Percentiles rank a stretch among this genome's conserved stretches.
phyloP scores from a whole-genome alignment of 2,888 invertebrate genomes.

The Polietes domitor region DNA sequence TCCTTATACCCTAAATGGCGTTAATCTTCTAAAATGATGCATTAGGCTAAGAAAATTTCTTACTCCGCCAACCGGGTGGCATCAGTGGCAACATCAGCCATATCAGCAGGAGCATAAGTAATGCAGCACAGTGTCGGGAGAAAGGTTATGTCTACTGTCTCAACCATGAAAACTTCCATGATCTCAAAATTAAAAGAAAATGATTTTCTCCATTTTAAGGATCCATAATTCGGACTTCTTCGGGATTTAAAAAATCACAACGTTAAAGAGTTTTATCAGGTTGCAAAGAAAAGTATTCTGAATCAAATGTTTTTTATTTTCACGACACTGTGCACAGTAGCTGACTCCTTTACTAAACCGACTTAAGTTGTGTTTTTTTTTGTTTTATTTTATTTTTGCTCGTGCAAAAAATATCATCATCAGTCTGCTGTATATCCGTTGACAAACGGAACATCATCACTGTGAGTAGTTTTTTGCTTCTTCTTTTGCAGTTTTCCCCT shows the following conservation, averaged over 20 bases:
- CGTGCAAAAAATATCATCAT: conserved; percentile 55
- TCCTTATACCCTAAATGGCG: conserved; percentile 57
- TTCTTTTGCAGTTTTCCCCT: neutral
- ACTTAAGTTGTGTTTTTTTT: conserved; percentile 4
- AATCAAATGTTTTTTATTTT: neutral
- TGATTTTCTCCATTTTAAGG: too few species aligned
- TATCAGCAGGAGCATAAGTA: neutral
- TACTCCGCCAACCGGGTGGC: conserved; percentile 3
- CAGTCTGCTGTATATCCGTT: conserved; percentile 61
- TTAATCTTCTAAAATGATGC: conserved; percentile 67
- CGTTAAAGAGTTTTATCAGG: too few species aligned
- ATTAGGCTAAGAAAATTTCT: conserved; percentile 56
- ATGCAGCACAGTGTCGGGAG: neutral
- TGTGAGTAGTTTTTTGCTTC: conserved; percentile 27
- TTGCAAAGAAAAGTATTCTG: too few species aligned
- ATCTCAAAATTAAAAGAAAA: neutral
- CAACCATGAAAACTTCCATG: too few species aligned
- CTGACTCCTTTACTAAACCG: neutral
- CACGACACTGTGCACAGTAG: neutral
- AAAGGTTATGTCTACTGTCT: too few species aligned
- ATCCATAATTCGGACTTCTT: too few species aligned
- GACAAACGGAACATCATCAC: conserved; percentile 63
- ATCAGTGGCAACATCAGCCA: conserved; percentile 4
- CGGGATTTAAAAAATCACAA: too few species aligned
- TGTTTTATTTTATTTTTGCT: neutral